These are phyloP conservation scores for Nycticebus coucang DNA, from an alignment of 2,113 vertebrate species.

Conservation along the genomic window DNA sequence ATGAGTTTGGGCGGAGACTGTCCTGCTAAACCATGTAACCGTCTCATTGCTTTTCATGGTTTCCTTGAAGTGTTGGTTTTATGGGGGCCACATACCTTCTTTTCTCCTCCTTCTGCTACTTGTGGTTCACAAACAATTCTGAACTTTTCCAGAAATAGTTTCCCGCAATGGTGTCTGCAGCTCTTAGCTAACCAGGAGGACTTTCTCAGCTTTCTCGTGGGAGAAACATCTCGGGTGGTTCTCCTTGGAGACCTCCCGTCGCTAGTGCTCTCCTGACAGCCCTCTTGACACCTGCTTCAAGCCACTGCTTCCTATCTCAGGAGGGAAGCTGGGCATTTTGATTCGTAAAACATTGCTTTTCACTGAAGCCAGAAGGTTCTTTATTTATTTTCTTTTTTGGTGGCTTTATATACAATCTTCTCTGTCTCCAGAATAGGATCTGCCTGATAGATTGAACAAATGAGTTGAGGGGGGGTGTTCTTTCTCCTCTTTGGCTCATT, in stretches of 20 bases:
- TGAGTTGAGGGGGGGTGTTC: slow-evolving; percentile 44
- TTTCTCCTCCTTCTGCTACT: not conserved
- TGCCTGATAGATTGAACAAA: slow-evolving; percentile 67
- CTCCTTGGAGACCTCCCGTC: slow-evolving; percentile 35
- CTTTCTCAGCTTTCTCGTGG: slow-evolving; percentile 22
- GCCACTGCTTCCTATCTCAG: slow-evolving; percentile 54
- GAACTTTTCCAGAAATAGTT: not conserved
- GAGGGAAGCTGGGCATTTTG: slow-evolving; percentile 55
- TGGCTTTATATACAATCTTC: slow-evolving; percentile 61
- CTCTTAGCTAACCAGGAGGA: not conserved
- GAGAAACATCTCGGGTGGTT: slow-evolving; percentile 36
- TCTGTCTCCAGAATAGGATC: slow-evolving; percentile 60
- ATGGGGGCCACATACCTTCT: not conserved
- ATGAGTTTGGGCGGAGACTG: not conserved
- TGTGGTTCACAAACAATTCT: not conserved
- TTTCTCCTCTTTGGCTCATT: slow-evolving; percentile 66
- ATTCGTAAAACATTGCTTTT: slow-evolving; percentile 72
- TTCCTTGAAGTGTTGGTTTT: not conserved
- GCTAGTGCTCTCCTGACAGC: slow-evolving; percentile 40
- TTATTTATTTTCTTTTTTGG: slow-evolving; percentile 31
- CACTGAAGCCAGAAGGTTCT: slow-evolving; percentile 51
- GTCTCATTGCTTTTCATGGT: not conserved
- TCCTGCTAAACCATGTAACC: not conserved
- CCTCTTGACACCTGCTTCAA: slow-evolving; percentile 68
- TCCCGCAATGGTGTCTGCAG: slow-evolving; percentile 4